A percentile compares a stretch with the other conserved stretches of the same genome.
phyloP scores from a whole-genome alignment of 2,888 invertebrate genomes.

The Dorcus parallelipipedus region DNA sequence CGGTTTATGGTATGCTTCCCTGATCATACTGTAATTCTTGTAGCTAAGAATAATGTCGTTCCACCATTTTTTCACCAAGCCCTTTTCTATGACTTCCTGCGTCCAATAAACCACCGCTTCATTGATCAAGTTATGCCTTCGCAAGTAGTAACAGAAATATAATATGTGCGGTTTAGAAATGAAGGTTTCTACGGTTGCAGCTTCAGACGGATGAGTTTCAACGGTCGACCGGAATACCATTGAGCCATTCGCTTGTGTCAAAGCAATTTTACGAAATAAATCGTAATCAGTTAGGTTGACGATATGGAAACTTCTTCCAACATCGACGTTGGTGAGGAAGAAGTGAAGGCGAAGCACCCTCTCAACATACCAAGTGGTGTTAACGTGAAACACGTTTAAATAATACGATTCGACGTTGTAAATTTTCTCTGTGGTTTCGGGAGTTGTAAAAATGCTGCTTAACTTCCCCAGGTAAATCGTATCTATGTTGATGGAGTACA shows the following conservation, averaged over 20 bases:
- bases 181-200: constrained; percentile 7
- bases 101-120: constrained; percentile 25
- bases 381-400: constrained; percentile 10
- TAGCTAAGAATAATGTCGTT: constrained; percentile 17
- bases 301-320: constrained; percentile 2
- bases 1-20: neutral
- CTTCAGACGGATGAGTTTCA: constrained; percentile 18
- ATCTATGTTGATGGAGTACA: constrained; percentile 23
- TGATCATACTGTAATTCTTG: constrained; percentile 10
- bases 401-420: constrained; percentile 12
- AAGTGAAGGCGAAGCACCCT: constrained; percentile 5
- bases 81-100: constrained; percentile 26
- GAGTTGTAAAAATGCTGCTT: constrained; percentile 24
- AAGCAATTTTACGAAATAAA: constrained; percentile 12
- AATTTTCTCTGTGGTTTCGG: constrained; percentile 8
- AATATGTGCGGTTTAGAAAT: constrained; percentile 9
- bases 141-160: constrained; percentile 24
- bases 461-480: constrained; percentile 27
- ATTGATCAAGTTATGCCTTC: constrained; percentile 18
- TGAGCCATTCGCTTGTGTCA: constrained; percentile 11
- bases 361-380: constrained; percentile 10
- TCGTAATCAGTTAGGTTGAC: constrained; percentile 15
- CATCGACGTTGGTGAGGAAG: constrained; percentile 7
- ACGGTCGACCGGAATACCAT: constrained; percentile 15
- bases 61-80: constrained; percentile 27